phyloP scores from a whole-genome alignment of 2,113 vertebrate species.

The Tricholaema leucomelas region DNA sequence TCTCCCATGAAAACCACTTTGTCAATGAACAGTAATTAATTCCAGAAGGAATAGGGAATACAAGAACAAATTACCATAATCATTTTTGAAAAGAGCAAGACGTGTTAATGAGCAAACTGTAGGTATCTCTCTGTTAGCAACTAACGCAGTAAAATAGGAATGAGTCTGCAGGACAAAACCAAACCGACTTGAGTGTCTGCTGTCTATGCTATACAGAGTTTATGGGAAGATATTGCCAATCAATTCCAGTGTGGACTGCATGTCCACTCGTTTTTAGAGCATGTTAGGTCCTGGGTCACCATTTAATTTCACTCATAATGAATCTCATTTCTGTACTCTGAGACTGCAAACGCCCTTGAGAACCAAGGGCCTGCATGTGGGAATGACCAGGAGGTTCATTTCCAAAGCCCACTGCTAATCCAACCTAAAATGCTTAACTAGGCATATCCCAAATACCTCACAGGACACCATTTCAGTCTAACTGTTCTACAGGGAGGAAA shows the following conservation, averaged over 20 bases:
- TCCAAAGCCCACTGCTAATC: not conserved
- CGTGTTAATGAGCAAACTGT: not conserved
- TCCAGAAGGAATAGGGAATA: conserved; percentile 25
- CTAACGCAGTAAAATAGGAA: not conserved
- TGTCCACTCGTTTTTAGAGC: not conserved
- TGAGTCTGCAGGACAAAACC: not conserved
- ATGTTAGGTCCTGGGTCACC: not conserved
- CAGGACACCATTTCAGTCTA: not conserved
- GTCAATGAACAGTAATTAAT: conserved; percentile 16
- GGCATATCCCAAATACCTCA: not conserved
- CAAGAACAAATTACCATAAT: not conserved
- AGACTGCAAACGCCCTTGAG: not conserved
- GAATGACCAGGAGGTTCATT: not conserved
- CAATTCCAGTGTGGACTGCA: not conserved
- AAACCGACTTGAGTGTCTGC: not conserved
- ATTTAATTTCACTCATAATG: not conserved
- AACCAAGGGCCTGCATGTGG: not conserved
- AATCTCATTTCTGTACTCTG: not conserved
- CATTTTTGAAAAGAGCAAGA: not conserved
- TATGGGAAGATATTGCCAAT: not conserved
- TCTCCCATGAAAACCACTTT: conserved; percentile 35
- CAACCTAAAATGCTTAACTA: not conserved
- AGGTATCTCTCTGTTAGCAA: not conserved
- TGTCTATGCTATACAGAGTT: not conserved
- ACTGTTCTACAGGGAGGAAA: not conserved